Evolutionary conservation across 2,888 invertebrate genomes (phyloP).

Genomic region (Sphinx pinastri): DNA sequence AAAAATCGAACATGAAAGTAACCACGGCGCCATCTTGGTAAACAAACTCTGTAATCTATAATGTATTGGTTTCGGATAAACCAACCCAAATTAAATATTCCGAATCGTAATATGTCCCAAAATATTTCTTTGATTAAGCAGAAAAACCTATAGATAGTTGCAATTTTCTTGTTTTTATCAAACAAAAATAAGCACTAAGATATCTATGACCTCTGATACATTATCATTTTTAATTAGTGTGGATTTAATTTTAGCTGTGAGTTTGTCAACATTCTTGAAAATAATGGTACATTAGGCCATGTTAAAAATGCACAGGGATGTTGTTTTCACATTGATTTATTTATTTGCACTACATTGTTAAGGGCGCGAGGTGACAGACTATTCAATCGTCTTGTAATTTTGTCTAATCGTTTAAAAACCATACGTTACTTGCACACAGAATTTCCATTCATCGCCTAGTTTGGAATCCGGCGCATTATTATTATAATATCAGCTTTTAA

Average conservation of each 20-base stretch:
- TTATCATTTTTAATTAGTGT: conserved; percentile 6
- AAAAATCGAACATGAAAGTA: too few relatives aligned
- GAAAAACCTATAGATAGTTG: background rate
- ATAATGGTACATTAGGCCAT: background rate
- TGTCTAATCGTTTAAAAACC: too few relatives aligned
- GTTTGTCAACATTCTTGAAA: background rate
- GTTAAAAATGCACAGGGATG: background rate
- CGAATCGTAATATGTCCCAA: background rate
- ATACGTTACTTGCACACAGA: too few relatives aligned
- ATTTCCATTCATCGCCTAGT: too few relatives aligned
- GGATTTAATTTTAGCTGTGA: background rate
- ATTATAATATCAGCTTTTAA: too few relatives aligned
- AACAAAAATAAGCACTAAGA: background rate
- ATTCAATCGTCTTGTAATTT: too few relatives aligned
- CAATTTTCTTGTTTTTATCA: background rate
- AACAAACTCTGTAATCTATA: too few relatives aligned
- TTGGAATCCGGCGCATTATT: too few relatives aligned
- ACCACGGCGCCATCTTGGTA: too few relatives aligned
- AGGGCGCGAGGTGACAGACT: too few relatives aligned
- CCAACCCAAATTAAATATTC: background rate
- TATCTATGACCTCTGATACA: conserved; percentile 3
- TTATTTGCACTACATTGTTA: too few relatives aligned
- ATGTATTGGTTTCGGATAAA: background rate
- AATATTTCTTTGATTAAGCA: background rate
- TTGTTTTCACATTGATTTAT: too few relatives aligned